Base-by-base conservation (phyloP, 2,113 vertebrate species). In the Taxidea taxus region DNA sequence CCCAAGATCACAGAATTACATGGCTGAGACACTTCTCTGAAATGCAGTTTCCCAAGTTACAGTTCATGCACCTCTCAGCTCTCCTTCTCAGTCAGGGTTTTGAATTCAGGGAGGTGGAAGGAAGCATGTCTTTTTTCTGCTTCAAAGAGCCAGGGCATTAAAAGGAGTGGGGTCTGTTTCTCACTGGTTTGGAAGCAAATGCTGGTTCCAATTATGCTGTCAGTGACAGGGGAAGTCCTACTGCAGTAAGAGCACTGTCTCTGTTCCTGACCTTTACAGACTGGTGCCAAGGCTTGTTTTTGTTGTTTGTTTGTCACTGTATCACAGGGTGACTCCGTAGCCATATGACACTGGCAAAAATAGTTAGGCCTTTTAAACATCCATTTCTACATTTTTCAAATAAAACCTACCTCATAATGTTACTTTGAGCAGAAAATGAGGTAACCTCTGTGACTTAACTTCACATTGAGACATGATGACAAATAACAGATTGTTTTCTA, bases 211-310 rank as follows among this genome's bases (percentile, higher is more conserved):
- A 3, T 54, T 27, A 72, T 47, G 54, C 29, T 89, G 60, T 54
- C 29, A 89, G 11, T 8, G 2, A 44, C 31, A 6, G 34, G 7
- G 6, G 70, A 39, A 77, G 60, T 58, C 51, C 23, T 44, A 29
- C 15, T 47, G 29, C 8, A 7, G 12, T 2, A 64, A 11, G 16
- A 54, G 3, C 4, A n/a, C 5, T 51, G 15, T 6, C 12, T 56
- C 64, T 49, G 2, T 54, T 15, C 10, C 21, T 3, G 6, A 6
- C 39, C 10, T n/a, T 86, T 81, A n/a, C 8, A 8, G 49, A 64
- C 12, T 56, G 7, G 5, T 8, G 0, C 0, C 34, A 74, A 42
- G 3, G 10, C 47, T 20, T 58, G 2, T 31, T 82, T 74, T 20
- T n/a, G 66, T 68, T 68, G 34, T n/a, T 68, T 15, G 13, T 64